These are phyloP conservation scores for Caranx ignobilis DNA, from an alignment of 2,113 vertebrate genomes.

Conservation along the genomic window DNA sequence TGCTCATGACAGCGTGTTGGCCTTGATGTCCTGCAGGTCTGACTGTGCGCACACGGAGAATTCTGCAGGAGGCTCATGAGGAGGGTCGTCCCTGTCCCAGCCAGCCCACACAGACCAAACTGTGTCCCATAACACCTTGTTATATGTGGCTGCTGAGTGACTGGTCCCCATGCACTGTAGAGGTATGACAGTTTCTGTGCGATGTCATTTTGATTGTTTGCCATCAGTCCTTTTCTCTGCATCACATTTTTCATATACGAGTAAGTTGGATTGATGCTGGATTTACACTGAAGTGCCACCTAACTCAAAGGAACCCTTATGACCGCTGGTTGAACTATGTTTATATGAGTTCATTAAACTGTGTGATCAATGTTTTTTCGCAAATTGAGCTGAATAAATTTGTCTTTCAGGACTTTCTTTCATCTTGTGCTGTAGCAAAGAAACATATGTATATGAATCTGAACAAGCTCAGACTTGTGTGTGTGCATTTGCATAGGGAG, in stretches of 20 bases:
- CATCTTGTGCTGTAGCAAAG: not conserved
- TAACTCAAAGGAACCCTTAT: not conserved
- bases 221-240: not conserved
- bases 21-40: constrained; percentile 82
- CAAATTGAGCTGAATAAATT: not conserved
- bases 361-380: not conserved
- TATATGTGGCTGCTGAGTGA: constrained; percentile 91
- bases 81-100: constrained; percentile 91
- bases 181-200: constrained; percentile 83
- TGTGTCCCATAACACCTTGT: constrained; percentile 92
- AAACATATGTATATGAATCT: not conserved
- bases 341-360: too few relatives aligned
- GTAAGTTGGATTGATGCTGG: not conserved
- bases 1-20: not conserved
- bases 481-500: constrained; percentile 81
- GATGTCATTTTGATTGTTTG: not conserved
- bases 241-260: not conserved
- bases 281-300: not conserved
- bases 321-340: not conserved
- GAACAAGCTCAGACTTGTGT: not conserved
- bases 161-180: constrained; percentile 90
- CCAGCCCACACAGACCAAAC: constrained; percentile 89
- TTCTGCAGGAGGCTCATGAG: constrained; percentile 88
- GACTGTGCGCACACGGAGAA: constrained; percentile 86
- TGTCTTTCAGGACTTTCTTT: not conserved